Evolutionary conservation across 2,888 invertebrate genomes (phyloP).

Genomic region (Tetramorium bicarinatum): DNA sequence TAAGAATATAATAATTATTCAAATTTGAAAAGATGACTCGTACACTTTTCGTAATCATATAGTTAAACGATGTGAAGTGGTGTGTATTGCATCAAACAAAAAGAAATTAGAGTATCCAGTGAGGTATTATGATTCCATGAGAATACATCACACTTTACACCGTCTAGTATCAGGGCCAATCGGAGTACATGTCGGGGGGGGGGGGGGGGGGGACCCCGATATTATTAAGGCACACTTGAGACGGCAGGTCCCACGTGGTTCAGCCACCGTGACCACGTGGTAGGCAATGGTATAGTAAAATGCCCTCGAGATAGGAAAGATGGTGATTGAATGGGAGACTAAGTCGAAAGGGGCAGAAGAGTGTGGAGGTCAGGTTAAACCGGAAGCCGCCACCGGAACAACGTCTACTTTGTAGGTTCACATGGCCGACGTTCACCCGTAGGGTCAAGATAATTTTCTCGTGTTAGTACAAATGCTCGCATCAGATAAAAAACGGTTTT

Average conservation of each 20-base stretch:
- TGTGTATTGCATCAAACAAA: neutral
- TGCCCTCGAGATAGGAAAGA: slow-evolving; percentile 69
- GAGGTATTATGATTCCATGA: slow-evolving; percentile 23
- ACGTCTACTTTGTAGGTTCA: slow-evolving; percentile 81
- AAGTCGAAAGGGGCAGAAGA: slow-evolving; percentile 52
- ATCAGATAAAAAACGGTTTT: slow-evolving; percentile 75
- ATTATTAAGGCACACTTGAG: slow-evolving; percentile 77
- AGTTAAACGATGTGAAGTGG: slow-evolving; percentile 29
- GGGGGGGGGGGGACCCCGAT: slow-evolving; percentile 48
- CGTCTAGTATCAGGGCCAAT: slow-evolving; percentile 37
- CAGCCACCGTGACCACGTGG: slow-evolving; percentile 84
- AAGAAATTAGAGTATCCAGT: slow-evolving; percentile 12
- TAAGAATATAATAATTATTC: slow-evolving; percentile 22
- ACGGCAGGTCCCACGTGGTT: slow-evolving; percentile 82
- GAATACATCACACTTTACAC: slow-evolving; percentile 28
- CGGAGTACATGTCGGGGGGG: slow-evolving; percentile 14
- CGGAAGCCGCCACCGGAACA: slow-evolving; percentile 84
- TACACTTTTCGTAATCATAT: neutral
- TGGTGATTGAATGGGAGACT: slow-evolving; percentile 76
- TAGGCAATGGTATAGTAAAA: slow-evolving; percentile 79
- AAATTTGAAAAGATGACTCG: neutral
- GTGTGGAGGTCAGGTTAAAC: slow-evolving; percentile 74
- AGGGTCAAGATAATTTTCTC: slow-evolving; percentile 83
- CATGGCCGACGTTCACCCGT: slow-evolving; percentile 77
- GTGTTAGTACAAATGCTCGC: slow-evolving; percentile 79